These are phyloP conservation scores for Cataglyphis rosenhaueri DNA, from an alignment of 2,888 invertebrate genomes.

Conservation along the genomic window DNA sequence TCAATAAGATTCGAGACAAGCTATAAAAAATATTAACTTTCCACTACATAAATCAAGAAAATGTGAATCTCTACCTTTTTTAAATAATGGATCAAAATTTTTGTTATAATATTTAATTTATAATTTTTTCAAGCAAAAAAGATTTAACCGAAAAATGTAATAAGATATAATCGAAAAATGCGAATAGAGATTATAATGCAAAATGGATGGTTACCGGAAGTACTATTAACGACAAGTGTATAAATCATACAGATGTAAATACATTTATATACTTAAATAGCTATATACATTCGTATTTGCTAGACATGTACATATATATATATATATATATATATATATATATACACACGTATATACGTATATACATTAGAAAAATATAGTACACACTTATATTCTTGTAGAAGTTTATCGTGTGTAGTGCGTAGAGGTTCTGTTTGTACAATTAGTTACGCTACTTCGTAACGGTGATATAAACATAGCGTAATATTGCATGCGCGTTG, in stretches of 20 bases:
- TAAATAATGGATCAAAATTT: not conserved
- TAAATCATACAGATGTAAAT: constrained; percentile 51
- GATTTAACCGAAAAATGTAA: not conserved
- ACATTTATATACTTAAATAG: constrained; percentile 32
- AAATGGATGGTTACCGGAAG: constrained; percentile 9
- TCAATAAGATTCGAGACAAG: not conserved
- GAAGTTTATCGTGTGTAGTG: constrained; percentile 74
- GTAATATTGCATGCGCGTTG: constrained; percentile 36
- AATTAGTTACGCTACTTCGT: constrained; percentile 48
- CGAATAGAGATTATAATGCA: not conserved
- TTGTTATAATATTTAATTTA: not conserved
- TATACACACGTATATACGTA: constrained; percentile 16
- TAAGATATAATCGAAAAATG: not conserved
- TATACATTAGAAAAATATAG: constrained; percentile 57
- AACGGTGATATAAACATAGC: constrained; percentile 39
- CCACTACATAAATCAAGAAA: not conserved
- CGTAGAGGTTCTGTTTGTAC: constrained; percentile 57
- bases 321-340: not conserved
- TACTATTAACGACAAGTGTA: not conserved
- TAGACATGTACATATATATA: constrained; percentile 1
- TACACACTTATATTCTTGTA: constrained; percentile 79
- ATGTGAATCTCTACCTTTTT: not conserved
- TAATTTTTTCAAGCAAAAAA: not conserved
- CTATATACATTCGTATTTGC: constrained; percentile 28
- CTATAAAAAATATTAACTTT: not conserved